Base-by-base conservation (phyloP, 1,140 invertebrate genomes). In the Papilio glaucus region DNA sequence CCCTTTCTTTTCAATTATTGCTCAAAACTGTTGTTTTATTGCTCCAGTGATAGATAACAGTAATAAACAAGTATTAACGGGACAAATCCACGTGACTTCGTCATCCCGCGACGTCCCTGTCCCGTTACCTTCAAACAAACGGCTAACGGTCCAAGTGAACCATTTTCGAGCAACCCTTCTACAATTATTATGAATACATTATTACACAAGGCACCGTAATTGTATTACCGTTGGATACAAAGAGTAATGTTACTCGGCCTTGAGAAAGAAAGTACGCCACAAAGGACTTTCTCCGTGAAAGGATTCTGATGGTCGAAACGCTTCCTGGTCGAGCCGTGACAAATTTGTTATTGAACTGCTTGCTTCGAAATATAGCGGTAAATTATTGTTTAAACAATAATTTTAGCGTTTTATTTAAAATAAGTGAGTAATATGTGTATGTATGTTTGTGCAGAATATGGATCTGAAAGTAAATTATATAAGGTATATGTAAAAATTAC, bases 201-300 rank as follows among this genome's bases (percentile, higher is more conserved):
- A 91, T 90, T 89, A 91, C 89, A 89, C 89, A 89, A 90, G 84
- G 77, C 77, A 90, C 89, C 86, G 87, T 91, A 88, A 83, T 83
- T 78, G 81, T 76, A 81, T 80, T 76, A 83, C 82, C 75, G 83
- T 84, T 86, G 18, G 24, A 85, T 76, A 91, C 88, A 91, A 90
- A 89, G 80, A 80, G 74, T 84, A 84, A 77, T 76, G 85, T 87
- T 91, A 87, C 18, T 71, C 71, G 83, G 63, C 84, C 77, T 80
- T 83, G 85, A 80, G 80, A 76, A 84, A 78, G 80, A 85, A 87
- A 86, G 84, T 80, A 80, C 71, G 33, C 29, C 29, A 88, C 85
- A 91, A 90, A 78, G 81, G 81, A 90, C 88, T 91, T 91, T 90
- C 89, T 84, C 89, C 77, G 82, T 76, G 80, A 89, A 88, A 85